Evolutionary conservation across 2,888 invertebrate genomes (phyloP).

Genomic region (Eretmocerus hayati): DNA sequence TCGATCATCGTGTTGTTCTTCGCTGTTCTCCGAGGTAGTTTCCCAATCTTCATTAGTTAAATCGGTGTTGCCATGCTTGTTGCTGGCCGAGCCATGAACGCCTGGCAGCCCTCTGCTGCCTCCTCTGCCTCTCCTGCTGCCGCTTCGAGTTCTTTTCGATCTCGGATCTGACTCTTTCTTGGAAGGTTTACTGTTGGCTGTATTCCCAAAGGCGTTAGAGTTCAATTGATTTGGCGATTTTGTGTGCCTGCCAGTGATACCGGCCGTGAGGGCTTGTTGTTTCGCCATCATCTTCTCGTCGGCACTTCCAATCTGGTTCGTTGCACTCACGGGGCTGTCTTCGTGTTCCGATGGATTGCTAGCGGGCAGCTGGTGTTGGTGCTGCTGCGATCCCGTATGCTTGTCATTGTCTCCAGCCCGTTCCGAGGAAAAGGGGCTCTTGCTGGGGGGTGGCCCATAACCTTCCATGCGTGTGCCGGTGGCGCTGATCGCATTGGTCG

Average conservation of each 20-base stretch:
- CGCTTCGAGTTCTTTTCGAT: conserved; percentile 39
- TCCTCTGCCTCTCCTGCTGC: conserved; percentile 36
- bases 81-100: conserved; percentile 1
- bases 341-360: conserved; percentile 30
- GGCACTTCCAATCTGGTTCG: conserved; percentile 36
- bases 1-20: conserved; percentile 46
- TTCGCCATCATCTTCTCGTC: conserved; percentile 64
- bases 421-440: conserved; percentile 60
- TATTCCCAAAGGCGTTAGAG: conserved; percentile 9
- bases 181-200: background rate
- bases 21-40: conserved; percentile 78
- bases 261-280: conserved; percentile 61
- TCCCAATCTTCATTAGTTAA: conserved; percentile 68
- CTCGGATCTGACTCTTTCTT: conserved; percentile 39
- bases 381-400: conserved; percentile 44
- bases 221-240: conserved; percentile 37
- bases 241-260: conserved; percentile 52
- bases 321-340: conserved; percentile 31
- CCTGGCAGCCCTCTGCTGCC: conserved; percentile 8
- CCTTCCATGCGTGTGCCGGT: conserved; percentile 61
- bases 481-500: conserved; percentile 45
- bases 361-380: no score
- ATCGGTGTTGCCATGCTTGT: conserved; percentile 40
- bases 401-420: conserved; percentile 49
- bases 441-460: conserved; percentile 74